Base-by-base conservation (phyloP, 2,797 vertebrate species). In the Rhyacichthys aspro region DNA sequence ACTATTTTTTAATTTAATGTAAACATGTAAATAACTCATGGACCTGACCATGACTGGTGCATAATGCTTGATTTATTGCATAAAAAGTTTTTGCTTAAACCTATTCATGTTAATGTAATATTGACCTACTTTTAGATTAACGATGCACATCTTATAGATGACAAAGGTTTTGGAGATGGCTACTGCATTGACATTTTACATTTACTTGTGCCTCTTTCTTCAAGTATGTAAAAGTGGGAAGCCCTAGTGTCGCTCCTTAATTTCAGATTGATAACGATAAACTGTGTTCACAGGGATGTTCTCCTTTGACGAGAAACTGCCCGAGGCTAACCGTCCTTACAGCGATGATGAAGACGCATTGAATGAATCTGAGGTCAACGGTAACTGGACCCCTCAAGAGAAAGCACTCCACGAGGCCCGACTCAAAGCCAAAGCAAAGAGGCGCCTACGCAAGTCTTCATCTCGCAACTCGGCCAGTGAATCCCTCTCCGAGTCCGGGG, bases 361-460 rank as follows among this genome's bases (percentile, higher is more conserved):
- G 57, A 89, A 83, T 1, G 94, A 91, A 2, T 70, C 41, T 0
- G 93, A 93, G 76, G 88, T 89, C 57, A 88, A 93, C 1, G 92
- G 86, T 1, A 85, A 93, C 74, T 94, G 94, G 94, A 94, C 93
- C 5, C 93, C 93, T 3, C 94, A 95, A 84, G 95, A 95, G 83
- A 95, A 95, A 56, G 89, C 93, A 0, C 87, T 94, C 44, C 93
- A 95, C 3, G 94, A 95, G 80, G 94, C 94, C 0, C 86, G 92
- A 12, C 84, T 95, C 44, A 94, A 93, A 76, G 94, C 94, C 56
- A 95, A 95, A 75, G 94, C 93, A 55, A 95, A 95, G 75, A 91
- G 93, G 0, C 89, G 94, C 15, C 72, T 92, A 62, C 92, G 94
- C 58, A 92, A 94, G 59, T 89, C 91, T 0, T 95, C 94, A 0